A percentile compares a stretch with the other conserved stretches of the same genome.
phyloP scores from a whole-genome alignment of 1,140 invertebrate species.

The Anadara kagoshimensis region DNA sequence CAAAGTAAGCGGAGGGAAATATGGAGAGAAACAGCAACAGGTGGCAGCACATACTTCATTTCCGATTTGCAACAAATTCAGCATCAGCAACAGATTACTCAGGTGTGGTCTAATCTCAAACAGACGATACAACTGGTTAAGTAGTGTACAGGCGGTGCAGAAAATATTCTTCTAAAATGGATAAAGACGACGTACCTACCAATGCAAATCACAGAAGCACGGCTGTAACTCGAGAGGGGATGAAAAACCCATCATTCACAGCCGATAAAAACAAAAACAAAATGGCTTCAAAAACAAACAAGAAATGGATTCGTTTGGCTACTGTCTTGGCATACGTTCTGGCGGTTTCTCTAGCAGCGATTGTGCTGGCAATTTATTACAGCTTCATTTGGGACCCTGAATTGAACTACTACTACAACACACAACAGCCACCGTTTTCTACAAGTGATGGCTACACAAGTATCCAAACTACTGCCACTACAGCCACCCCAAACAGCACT shows the following conservation, averaged over 20 bases:
- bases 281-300: slow-evolving; percentile 73
- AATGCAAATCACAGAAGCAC: slow-evolving; percentile 51
- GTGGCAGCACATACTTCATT: too few relatives aligned
- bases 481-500: neutral
- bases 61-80: too few relatives aligned
- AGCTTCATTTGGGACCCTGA: slow-evolving; percentile 95
- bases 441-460: neutral
- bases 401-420: slow-evolving; percentile 54
- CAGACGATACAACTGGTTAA: too few relatives aligned
- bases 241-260: slow-evolving; percentile 62
- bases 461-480: neutral
- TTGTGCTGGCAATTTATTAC: slow-evolving; percentile 96
- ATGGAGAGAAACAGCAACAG: too few relatives aligned
- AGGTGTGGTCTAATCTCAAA: too few relatives aligned
- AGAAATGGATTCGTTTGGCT: slow-evolving; percentile 85
- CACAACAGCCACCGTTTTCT: neutral
- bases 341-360: slow-evolving; percentile 94
- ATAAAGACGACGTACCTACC: slow-evolving; percentile 56
- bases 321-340: slow-evolving; percentile 97
- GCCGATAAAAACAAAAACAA: slow-evolving; percentile 65
- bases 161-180: slow-evolving; percentile 42
- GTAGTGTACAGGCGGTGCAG: neutral
- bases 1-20: too few relatives aligned
- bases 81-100: too few relatives aligned
- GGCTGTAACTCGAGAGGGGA: slow-evolving; percentile 17